A percentile compares a stretch with the other conserved stretches of the same genome.
Evolutionary conservation across 2,888 invertebrate genomes (phyloP).

Genomic region (Barypeithes pellucidus): DNA sequence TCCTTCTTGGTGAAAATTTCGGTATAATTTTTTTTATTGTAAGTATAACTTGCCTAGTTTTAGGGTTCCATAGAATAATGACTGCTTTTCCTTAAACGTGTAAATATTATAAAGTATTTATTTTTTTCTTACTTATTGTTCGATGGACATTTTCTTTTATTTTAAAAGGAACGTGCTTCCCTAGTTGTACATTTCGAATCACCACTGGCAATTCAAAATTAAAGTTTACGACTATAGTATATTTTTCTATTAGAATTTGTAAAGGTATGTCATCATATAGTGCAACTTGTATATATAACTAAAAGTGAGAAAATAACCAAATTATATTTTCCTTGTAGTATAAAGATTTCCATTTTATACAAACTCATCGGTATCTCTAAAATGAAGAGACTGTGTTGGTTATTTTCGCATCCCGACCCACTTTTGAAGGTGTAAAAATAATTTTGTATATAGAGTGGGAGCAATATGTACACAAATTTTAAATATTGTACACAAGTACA

Average conservation of each 20-base stretch:
- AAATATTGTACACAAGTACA: constrained; percentile 65
- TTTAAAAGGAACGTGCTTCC: constrained; percentile 54
- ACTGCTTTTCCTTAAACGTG: constrained; percentile 36
- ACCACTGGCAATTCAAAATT: constrained; percentile 51
- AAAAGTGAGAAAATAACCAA: constrained; percentile 67
- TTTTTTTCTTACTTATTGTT: constrained; percentile 40
- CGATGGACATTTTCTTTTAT: constrained; percentile 18
- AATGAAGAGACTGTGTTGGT: constrained; percentile 60
- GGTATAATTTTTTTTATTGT: constrained; percentile 36
- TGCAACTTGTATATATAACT: constrained; percentile 64
- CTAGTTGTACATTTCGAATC: constrained; percentile 48
- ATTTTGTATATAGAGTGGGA: constrained; percentile 63
- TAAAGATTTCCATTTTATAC: constrained; percentile 69
- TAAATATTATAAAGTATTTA: constrained; percentile 38
- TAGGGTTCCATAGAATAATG: constrained; percentile 38
- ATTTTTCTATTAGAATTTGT: constrained; percentile 59
- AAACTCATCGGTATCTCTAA: constrained; percentile 48
- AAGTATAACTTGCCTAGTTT: constrained; percentile 44
- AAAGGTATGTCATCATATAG: constrained; percentile 68
- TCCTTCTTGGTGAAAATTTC: constrained; percentile 41
- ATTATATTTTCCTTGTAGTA: constrained; percentile 61
- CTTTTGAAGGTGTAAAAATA: constrained; percentile 62
- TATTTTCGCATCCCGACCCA: constrained; percentile 66
- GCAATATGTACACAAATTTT: constrained; percentile 65
- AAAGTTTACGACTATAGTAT: constrained; percentile 42